Base-by-base conservation (phyloP, 2,888 invertebrate species). In the Dryocosmus kuriphilus region DNA sequence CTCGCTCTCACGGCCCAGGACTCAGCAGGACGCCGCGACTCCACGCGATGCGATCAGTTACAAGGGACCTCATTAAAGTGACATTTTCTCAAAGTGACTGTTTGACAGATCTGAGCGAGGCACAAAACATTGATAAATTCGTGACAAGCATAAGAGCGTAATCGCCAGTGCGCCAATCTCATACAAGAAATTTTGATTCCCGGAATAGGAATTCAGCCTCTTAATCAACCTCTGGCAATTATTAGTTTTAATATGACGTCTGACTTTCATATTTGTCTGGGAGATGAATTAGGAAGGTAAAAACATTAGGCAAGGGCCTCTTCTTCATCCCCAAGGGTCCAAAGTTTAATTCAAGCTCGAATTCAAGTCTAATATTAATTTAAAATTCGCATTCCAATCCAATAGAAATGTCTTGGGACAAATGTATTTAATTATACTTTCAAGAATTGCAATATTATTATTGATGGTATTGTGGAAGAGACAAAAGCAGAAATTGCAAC, bases 41-140 rank as follows among this genome's bases (percentile, higher is more conserved):
- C 75, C 51, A 67, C 63, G 79, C 79, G 78, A 81, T 80, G 79
- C 80, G 80, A 79, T 80, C 81, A 79, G 79, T 76, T 82, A 38
- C 76, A 75, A 80, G 80, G 74, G 77, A 79, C 77, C 80, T 80
- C 81, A 82, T 82, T 82, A 80, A 79, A 82, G 27, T 80, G 82
- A 82, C 79, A 78, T 74, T 78, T 60, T 75, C 76, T 78, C 82
- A 79, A 77, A 82, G 79, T 78, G 79, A 79, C 80, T 77, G 79
- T 82, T 80, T 80, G 79, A 80, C 82, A 78, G 82, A 78, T 77
- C 74, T 77, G 76, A 77, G 65, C 65, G 71, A 46, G 76, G 77
- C 77, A 80, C 81, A 79, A 82, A 82, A 82, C 77, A 79, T 76
- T 80, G 80, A 82, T 82, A 80, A 76, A 82, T 82, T 82, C 79